Evolutionary conservation across 2,888 invertebrate species (phyloP).

Genomic region (Leptogaster cylindrica): DNA sequence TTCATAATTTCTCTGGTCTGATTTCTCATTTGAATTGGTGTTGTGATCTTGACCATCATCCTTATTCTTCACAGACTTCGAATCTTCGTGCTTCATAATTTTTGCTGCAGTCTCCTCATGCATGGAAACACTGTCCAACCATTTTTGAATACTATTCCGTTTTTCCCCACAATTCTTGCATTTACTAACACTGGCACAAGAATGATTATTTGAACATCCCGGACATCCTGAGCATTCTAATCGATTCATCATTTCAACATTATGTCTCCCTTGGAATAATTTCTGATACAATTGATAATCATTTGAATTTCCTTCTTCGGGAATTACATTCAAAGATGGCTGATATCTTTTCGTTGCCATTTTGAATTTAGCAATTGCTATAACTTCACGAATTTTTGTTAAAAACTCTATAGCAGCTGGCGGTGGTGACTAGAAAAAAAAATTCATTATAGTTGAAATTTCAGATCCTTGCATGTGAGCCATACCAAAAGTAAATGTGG

Average conservation of each 20-base stretch:
- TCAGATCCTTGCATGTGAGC: neutral
- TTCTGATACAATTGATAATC: slow-evolving; percentile 62
- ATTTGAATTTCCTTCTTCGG: slow-evolving; percentile 73
- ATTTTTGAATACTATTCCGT: slow-evolving; percentile 75
- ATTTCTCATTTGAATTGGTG: neutral
- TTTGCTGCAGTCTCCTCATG: slow-evolving; percentile 50
- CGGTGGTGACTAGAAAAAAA: slow-evolving; percentile 78
- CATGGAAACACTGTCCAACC: slow-evolving; percentile 75
- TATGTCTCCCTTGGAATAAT: slow-evolving; percentile 64
- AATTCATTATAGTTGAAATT: neutral
- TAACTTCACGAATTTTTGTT: slow-evolving; percentile 87
- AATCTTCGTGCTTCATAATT: neutral
- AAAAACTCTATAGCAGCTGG: slow-evolving; percentile 89
- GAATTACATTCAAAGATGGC: slow-evolving; percentile 79
- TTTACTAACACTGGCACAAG: slow-evolving; percentile 34
- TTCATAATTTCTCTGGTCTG: neutral
- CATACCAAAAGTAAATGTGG: slow-evolving; percentile 79
- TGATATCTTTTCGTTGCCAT: slow-evolving; percentile 82
- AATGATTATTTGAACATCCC: slow-evolving; percentile 64
- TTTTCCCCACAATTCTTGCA: slow-evolving; percentile 70
- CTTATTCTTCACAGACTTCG: neutral
- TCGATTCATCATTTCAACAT: slow-evolving; percentile 11
- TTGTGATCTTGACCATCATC: neutral
- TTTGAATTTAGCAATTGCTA: slow-evolving; percentile 86
- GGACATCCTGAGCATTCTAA: slow-evolving; percentile 67